A percentile compares a stretch with the other conserved stretches of the same genome.
phyloP scores from a whole-genome alignment of 2,113 vertebrate species.

The Bufo gargarizans region DNA sequence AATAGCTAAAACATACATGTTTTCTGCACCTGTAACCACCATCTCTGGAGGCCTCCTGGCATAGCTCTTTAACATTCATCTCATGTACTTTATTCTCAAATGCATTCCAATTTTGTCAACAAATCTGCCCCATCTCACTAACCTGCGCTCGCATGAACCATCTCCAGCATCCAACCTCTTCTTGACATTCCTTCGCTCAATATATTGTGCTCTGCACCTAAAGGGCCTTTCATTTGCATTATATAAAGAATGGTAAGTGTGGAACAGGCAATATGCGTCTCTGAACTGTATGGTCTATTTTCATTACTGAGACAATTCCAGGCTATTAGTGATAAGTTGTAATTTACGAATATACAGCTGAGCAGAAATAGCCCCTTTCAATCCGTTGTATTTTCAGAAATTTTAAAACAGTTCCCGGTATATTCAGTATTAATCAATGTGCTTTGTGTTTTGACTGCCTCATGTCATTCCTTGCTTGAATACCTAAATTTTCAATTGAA shows the following conservation, averaged over 20 bases:
- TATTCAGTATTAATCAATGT: slow-evolving; percentile 17
- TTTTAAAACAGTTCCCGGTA: not conserved
- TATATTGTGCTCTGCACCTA: not conserved
- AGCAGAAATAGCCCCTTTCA: slow-evolving; percentile 17
- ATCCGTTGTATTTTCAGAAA: not conserved
- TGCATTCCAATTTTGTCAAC: not conserved
- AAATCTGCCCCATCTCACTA: not conserved
- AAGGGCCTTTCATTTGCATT: not conserved
- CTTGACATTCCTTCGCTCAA: not conserved
- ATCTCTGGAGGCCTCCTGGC: not conserved
- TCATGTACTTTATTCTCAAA: not conserved
- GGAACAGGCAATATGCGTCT: not conserved
- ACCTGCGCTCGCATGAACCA: not conserved
- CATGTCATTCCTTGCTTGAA: not conserved
- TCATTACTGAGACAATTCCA: slow-evolving; percentile 15
- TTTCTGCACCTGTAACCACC: not conserved
- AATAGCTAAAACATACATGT: not conserved
- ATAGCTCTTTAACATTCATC: not conserved
- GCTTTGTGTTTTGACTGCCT: slow-evolving; percentile 2
- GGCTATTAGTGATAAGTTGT: slow-evolving; percentile 20
- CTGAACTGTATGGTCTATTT: not conserved
- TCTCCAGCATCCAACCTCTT: not conserved
- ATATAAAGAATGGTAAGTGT: not conserved
- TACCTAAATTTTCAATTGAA: not conserved
- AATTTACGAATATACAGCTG: not conserved